These are phyloP conservation scores for Sylvietta virens DNA, from an alignment of 2,113 vertebrate genomes.

Conservation along the genomic window DNA sequence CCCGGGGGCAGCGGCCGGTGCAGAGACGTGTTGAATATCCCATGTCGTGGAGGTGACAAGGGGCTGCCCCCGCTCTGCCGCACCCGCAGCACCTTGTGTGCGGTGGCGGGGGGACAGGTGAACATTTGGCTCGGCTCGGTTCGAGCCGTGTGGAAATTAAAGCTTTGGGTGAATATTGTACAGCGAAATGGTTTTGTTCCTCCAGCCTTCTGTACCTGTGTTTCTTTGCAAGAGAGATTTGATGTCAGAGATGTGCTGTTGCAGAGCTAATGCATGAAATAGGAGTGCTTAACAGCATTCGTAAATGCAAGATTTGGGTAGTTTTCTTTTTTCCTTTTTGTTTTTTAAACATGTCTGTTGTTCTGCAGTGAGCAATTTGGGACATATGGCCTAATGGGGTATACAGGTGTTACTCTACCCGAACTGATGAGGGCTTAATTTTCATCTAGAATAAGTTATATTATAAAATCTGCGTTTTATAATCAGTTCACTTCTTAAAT, in stretches of 20 bases:
- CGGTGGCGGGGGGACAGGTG: background rate
- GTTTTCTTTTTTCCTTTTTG: fast-evolving
- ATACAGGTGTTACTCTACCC: background rate
- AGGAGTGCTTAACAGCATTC: background rate
- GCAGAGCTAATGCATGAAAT: background rate
- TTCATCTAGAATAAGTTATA: background rate
- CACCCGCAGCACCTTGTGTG: background rate
- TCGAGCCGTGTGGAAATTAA: fast-evolving
- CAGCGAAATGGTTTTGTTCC: background rate
- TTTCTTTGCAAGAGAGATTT: no score
- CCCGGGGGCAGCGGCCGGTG: background rate
- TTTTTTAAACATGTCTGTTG: background rate
- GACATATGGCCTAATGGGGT: fast-evolving
- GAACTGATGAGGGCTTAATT: background rate
- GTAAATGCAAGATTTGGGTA: background rate
- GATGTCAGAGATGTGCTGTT: background rate
- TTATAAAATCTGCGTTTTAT: background rate
- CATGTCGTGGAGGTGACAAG: background rate
- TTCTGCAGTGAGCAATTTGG: background rate
- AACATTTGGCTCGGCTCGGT: background rate
- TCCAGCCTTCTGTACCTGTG: background rate
- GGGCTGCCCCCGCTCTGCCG: background rate
- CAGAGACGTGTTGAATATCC: background rate
- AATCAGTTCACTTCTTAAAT: fast-evolving
- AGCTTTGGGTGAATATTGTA: fast-evolving